Conservation (phyloP, 2,797 vertebrate genomes). For the Lutjanus campechanus region DNA sequence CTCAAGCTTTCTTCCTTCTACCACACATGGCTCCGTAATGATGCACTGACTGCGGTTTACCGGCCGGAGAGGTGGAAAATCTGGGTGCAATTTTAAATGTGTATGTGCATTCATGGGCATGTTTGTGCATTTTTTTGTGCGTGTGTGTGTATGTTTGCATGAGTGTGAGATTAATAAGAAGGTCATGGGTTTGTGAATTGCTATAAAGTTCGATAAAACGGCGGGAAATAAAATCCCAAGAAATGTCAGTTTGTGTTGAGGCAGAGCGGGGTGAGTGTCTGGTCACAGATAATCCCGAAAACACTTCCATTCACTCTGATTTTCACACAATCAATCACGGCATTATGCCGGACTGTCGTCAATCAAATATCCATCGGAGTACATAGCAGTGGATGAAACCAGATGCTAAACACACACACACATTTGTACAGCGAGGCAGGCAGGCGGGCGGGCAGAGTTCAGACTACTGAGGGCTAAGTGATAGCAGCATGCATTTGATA, state of each 20-base stretch:
- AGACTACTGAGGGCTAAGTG: slow-evolving; percentile 77
- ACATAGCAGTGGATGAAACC: slow-evolving; percentile 53
- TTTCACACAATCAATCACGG: slow-evolving; percentile 72
- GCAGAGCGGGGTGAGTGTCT: slow-evolving; percentile 59
- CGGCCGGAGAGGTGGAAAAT: slow-evolving; percentile 42
- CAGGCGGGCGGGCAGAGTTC: slow-evolving; percentile 60
- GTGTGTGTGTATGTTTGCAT: slow-evolving; percentile 18
- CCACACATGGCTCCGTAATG: slow-evolving; percentile 60
- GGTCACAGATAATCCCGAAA: slow-evolving; percentile 73
- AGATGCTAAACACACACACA: slow-evolving; percentile 57
- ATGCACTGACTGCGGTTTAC: slow-evolving; percentile 49
- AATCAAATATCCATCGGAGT: slow-evolving; percentile 56
- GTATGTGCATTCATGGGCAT: slow-evolving; percentile 13
- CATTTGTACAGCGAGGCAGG: slow-evolving; percentile 38
- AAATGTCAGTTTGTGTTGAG: slow-evolving; percentile 62
- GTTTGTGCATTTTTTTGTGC: slow-evolving; percentile 21
- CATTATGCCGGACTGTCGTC: slow-evolving; percentile 58
- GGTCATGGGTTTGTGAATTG: slow-evolving; percentile 47
- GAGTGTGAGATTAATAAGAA: slow-evolving; percentile 36
- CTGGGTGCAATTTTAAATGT: slow-evolving; percentile 34
- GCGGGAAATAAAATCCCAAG: slow-evolving; percentile 58
- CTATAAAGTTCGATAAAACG: slow-evolving; percentile 56
- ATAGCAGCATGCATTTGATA: slow-evolving; percentile 95
- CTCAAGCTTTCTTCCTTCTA: slow-evolving; percentile 53
- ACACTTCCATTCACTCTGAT: slow-evolving; percentile 65